These are phyloP conservation scores for Sminthurides aquaticus DNA, from an alignment of 2,888 invertebrate species.

Conservation along the genomic window DNA sequence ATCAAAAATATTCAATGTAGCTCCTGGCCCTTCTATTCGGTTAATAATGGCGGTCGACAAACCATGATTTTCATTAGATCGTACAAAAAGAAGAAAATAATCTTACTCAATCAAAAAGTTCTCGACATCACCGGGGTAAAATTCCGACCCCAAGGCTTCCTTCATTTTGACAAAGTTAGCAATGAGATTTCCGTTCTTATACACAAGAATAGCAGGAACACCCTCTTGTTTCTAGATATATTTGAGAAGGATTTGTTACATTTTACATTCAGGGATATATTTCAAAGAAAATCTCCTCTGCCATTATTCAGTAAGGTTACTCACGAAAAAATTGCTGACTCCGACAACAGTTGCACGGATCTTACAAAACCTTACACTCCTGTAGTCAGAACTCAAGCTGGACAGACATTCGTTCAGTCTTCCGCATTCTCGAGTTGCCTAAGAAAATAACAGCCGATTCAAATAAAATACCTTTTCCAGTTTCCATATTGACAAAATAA, in stretches of 20 bases:
- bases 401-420: conserved; percentile 74
- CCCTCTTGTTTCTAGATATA: conserved; percentile 60
- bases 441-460: neutral
- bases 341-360: conserved; percentile 73
- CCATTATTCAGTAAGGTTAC: conserved; percentile 32
- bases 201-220: conserved; percentile 83
- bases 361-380: conserved; percentile 80
- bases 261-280: too few relatives aligned
- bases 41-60: too few relatives aligned
- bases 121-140: conserved; percentile 83
- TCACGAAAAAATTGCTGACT: conserved; percentile 70
- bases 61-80: conserved; percentile 1
- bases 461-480: neutral
- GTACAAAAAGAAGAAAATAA: neutral
- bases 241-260: conserved; percentile 5
- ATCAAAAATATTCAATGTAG: neutral
- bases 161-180: conserved; percentile 85
- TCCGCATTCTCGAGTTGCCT: conserved; percentile 19
- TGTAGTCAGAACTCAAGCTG: conserved; percentile 68
- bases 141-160: conserved; percentile 82
- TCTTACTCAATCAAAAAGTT: conserved; percentile 69
- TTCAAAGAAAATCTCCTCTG: too few relatives aligned
- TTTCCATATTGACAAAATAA: too few relatives aligned
- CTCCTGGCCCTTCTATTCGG: too few relatives aligned
- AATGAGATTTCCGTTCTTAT: conserved; percentile 80